Conservation (phyloP, 2,888 invertebrate species). For the Metellina segmentata region DNA sequence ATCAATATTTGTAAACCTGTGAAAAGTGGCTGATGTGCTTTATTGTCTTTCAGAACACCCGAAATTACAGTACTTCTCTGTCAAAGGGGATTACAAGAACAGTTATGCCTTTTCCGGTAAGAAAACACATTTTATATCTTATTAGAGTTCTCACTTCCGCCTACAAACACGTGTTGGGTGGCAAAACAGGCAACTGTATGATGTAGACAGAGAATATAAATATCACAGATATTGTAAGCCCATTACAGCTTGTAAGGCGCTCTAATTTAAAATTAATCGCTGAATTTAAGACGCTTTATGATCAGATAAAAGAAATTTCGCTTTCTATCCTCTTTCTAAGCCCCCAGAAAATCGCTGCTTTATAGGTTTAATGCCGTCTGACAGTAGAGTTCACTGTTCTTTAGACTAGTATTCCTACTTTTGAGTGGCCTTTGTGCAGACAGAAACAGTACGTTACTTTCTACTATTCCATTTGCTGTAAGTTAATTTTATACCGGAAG, state of each 20-base stretch:
- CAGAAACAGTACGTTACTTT: background rate
- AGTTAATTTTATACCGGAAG: background rate
- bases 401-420: background rate
- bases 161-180: background rate
- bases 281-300: background rate
- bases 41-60: constrained; percentile 64
- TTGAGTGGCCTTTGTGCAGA: background rate
- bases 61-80: constrained; percentile 71
- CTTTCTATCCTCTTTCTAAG: background rate
- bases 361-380: too few species aligned
- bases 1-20: background rate
- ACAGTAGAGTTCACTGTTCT: background rate
- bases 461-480: background rate
- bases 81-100: constrained; percentile 74
- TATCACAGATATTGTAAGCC: background rate
- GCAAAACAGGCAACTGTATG: background rate
- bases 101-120: constrained; percentile 74
- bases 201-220: background rate
- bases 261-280: constrained; percentile 6
- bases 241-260: constrained; percentile 11
- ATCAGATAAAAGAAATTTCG: constrained; percentile 1
- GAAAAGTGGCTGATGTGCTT: background rate
- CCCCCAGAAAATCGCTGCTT: background rate
- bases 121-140: constrained; percentile 7
- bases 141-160: constrained; percentile 1